Conservation (phyloP, 1,140 invertebrate genomes). For the Solenopsis fugax region DNA sequence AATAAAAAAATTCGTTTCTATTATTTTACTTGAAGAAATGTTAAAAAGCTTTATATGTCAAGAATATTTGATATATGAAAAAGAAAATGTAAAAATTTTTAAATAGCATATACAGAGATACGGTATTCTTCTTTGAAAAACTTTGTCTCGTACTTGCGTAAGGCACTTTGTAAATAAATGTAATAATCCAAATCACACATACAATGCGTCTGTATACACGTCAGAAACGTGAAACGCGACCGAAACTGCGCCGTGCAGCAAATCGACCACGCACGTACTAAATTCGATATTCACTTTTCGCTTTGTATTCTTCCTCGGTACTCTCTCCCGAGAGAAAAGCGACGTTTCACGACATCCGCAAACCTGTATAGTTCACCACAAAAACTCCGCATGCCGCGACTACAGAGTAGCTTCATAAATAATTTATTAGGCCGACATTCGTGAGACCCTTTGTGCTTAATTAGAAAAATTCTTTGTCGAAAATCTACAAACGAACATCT, state of each 20-base stretch:
- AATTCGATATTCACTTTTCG: conserved; percentile 38
- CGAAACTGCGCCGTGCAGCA: conserved; percentile 16
- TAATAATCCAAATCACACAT: conserved; percentile 5
- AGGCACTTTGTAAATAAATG: neutral
- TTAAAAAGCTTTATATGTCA: neutral
- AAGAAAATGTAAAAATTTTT: neutral
- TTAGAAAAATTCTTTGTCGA: neutral
- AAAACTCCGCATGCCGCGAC: conserved; percentile 33
- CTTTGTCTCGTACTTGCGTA: neutral
- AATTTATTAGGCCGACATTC: conserved; percentile 37
- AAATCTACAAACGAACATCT: neutral
- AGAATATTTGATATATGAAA: neutral
- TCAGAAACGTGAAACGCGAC: conserved; percentile 1
- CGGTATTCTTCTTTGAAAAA: neutral
- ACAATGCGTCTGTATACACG: neutral
- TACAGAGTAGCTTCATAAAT: conserved; percentile 46
- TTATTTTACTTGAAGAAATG: neutral
- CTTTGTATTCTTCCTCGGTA: conserved; percentile 43
- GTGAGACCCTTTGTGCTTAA: neutral
- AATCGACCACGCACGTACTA: conserved; percentile 39
- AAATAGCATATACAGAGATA: neutral
- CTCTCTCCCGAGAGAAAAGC: conserved; percentile 45
- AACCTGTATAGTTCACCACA: conserved; percentile 47
- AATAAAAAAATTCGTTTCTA: neutral
- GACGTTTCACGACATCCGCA: conserved; percentile 54